phyloP scores from a whole-genome alignment of 2,888 invertebrate species.

The Metacarcinus magister region DNA sequence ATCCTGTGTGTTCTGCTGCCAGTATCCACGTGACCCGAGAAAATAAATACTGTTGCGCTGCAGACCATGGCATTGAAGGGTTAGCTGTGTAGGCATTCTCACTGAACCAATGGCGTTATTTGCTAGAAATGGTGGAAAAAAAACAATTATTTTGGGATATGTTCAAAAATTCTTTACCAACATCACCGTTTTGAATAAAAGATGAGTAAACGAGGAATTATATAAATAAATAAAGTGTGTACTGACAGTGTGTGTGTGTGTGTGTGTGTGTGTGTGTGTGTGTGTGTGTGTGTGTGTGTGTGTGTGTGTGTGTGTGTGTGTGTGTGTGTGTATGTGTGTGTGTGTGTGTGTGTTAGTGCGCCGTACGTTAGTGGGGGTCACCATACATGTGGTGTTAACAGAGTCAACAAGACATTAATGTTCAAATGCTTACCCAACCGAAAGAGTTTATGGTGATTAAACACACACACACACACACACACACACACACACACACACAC shows the following conservation, averaged over 20 bases:
- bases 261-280: slow-evolving; percentile 12
- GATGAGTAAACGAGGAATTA: neutral
- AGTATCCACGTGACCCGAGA: no score
- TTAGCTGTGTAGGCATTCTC: no score
- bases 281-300: neutral
- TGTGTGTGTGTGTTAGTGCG: no score
- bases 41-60: neutral
- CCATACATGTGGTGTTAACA: neutral
- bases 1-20: neutral
- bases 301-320: neutral
- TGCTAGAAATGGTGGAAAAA: no score
- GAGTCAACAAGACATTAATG: neutral
- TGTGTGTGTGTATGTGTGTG: neutral
- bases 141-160: neutral
- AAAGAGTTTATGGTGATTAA: neutral
- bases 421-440: neutral
- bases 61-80: neutral
- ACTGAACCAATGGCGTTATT: no score
- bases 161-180: neutral
- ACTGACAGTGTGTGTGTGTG: neutral
- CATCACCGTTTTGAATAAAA: neutral
- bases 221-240: neutral
- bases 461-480: neutral
- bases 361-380: no score
- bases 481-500: neutral